A percentile compares a stretch with the other conserved stretches of the same genome.
Evolutionary conservation across 2,113 vertebrate species (phyloP).

Genomic region (Platysternon megacephalum): DNA sequence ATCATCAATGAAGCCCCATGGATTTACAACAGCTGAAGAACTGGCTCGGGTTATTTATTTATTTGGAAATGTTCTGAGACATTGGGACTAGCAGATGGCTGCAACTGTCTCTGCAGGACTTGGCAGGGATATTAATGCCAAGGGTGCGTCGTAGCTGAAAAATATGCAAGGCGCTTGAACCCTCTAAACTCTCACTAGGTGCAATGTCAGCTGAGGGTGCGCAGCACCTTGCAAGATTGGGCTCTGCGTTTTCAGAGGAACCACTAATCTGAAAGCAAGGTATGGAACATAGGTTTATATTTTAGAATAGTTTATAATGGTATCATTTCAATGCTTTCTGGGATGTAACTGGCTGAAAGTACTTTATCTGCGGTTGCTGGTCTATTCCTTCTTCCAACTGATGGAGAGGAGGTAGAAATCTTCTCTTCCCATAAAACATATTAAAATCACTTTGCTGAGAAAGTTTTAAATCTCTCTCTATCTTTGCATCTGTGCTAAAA

Average conservation of each 20-base stretch:
- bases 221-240: not conserved
- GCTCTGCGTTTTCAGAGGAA: not conserved
- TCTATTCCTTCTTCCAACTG: not conserved
- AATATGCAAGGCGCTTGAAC: not conserved
- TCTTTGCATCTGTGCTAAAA: not conserved
- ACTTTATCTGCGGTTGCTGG: not conserved
- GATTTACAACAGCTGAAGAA: not conserved
- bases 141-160: not conserved
- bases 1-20: not conserved
- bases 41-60: not conserved
- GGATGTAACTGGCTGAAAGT: not conserved
- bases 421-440: not conserved
- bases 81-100: not conserved
- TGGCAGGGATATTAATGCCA: not conserved
- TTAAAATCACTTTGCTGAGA: not conserved
- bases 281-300: not conserved
- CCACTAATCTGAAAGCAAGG: not conserved
- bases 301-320: not conserved
- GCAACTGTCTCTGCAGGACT: not conserved
- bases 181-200: not conserved
- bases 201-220: not conserved
- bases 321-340: not conserved
- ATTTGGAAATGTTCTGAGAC: not conserved
- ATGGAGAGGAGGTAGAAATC: not conserved
- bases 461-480: not conserved